These are phyloP conservation scores for Hystrix cristata DNA, from an alignment of 2,113 vertebrate species.

Conservation along the genomic window DNA sequence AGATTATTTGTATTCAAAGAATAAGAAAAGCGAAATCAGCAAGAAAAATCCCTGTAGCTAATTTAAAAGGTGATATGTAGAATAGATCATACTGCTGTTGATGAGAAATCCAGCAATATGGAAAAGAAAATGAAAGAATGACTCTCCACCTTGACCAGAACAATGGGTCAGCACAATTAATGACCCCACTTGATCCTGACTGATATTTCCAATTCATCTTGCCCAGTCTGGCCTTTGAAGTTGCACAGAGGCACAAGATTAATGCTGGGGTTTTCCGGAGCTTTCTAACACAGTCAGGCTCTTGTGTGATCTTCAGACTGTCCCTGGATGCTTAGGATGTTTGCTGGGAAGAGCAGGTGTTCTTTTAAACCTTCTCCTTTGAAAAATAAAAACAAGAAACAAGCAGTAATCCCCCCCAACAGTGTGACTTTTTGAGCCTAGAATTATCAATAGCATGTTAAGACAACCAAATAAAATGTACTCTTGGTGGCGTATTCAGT, in stretches of 20 bases:
- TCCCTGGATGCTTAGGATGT: constrained; percentile 55
- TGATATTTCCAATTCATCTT: constrained; percentile 69
- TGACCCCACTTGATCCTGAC: constrained; percentile 66
- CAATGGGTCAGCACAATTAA: constrained; percentile 46
- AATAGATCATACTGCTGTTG: not conserved
- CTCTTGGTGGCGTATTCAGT: constrained; percentile 1
- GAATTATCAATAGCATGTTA: constrained; percentile 44
- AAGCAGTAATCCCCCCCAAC: constrained; percentile 37
- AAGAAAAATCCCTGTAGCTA: constrained; percentile 53
- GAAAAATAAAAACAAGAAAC: constrained; percentile 59
- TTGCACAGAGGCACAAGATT: constrained; percentile 54
- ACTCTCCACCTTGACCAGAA: constrained; percentile 1
- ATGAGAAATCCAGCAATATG: not conserved
- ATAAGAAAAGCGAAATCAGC: constrained; percentile 52
- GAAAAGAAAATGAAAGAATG: constrained; percentile 50
- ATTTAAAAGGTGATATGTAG: constrained; percentile 41
- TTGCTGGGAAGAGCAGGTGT: constrained; percentile 64
- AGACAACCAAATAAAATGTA: constrained; percentile 66
- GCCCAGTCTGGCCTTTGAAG: constrained; percentile 74
- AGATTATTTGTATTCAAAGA: constrained; percentile 47
- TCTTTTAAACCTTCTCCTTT: constrained; percentile 62
- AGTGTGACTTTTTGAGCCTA: not conserved
- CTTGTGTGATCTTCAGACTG: constrained; percentile 62
- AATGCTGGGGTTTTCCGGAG: constrained; percentile 72
- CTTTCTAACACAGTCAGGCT: constrained; percentile 71